Base-by-base conservation (phyloP, 2,888 invertebrate genomes). In the Cyclophora punctaria region DNA sequence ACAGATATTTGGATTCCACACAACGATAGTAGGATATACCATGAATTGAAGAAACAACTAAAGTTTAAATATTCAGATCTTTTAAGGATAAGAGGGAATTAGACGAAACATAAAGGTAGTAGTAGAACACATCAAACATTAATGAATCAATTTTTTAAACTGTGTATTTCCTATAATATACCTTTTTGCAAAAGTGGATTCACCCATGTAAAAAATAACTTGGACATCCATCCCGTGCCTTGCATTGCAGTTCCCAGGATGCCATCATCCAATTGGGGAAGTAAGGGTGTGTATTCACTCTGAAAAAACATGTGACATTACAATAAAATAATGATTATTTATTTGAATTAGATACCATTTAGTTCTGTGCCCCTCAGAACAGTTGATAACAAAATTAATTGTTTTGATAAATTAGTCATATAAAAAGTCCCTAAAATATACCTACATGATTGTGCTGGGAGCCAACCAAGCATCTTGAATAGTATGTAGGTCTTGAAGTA, bases 121-220 rank as follows among this genome's bases (percentile, higher is more conserved):
- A 42, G 35, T 3, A n/a, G 5, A 44, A 34, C 4, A n/a, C n/a
- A 33, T 20, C 2, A 20, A 20, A 20, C 20, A 20, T 20, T 20
- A 20, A 1, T 20, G 20, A 20, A n/a, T 47, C 34, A 48, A 52
- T 41, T 1, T 20, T 20, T 20, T 20, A 20, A 1, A 20, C 20
- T 20, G 20, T 20, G 20, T 20, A 20, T 20, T 20, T 20, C 20
- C 20, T 20, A 20, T 20, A 20, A 20, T 50, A 7, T 74, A 83
- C 90, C 98, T 86, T 96, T 96, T 52, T 90, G 80, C 78, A 98
- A 93, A 50, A 98, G 80, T 2, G 95, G 95, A 58, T 93, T 91
- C 2, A 97, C 96, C 98, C 98, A 98, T 55, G 92, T 89, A 75
- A 98, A 96, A 34, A 93, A 79, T n/a, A 98, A 83, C 69, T 92